phyloP scores from a whole-genome alignment of 2,113 vertebrate species.

The Ochotona princeps region DNA sequence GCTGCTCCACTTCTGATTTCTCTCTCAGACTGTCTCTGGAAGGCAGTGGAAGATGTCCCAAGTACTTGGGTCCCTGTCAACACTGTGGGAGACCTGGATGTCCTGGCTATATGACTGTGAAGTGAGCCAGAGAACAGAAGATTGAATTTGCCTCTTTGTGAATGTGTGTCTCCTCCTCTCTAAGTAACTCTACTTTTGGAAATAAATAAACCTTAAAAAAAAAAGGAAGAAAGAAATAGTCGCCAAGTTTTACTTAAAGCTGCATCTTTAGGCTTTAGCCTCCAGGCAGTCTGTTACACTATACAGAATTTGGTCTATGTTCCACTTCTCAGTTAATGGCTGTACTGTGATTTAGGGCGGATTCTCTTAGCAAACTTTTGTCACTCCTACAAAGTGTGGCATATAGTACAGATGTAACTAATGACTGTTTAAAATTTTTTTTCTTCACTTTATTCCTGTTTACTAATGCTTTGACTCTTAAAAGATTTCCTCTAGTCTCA shows the following conservation, averaged over 20 bases:
- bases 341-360: not conserved
- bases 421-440: not conserved
- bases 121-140: too few species aligned
- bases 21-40: too few species aligned
- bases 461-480: conserved; percentile 34
- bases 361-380: not conserved
- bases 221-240: not conserved
- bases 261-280: not conserved
- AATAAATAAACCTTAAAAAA: too few species aligned
- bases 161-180: too few species aligned
- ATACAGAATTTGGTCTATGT: not conserved
- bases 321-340: conserved; percentile 21
- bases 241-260: not conserved
- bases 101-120: too few species aligned
- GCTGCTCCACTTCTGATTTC: too few species aligned
- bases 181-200: too few species aligned
- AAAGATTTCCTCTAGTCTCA: conserved; percentile 17
- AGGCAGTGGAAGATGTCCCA: too few species aligned
- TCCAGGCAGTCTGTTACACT: not conserved
- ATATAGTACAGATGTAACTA: not conserved
- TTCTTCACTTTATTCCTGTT: too few species aligned
- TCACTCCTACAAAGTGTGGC: not conserved
- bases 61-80: too few species aligned
- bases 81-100: too few species aligned
- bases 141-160: too few species aligned